Conservation (phyloP, 2,113 vertebrate genomes). For the Oryctolagus cuniculus region DNA sequence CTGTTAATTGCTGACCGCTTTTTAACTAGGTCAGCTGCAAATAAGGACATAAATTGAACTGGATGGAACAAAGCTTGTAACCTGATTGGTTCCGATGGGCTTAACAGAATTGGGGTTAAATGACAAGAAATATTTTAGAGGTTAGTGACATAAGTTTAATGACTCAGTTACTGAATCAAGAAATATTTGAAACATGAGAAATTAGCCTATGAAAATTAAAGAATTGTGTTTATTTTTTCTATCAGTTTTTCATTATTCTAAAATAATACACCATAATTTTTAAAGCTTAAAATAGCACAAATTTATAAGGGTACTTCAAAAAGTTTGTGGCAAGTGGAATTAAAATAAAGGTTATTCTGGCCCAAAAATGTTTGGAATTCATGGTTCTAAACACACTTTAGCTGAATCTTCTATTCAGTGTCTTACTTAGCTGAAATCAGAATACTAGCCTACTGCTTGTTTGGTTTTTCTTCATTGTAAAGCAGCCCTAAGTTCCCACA, state of each 20-base stretch:
- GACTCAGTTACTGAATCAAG: conserved; percentile 26
- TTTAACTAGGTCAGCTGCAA: conserved; percentile 77
- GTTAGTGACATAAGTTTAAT: not conserved
- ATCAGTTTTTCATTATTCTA: not conserved
- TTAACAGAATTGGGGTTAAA: conserved; percentile 34
- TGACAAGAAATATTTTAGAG: conserved; percentile 45
- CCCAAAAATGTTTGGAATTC: too few species aligned
- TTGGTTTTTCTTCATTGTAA: not conserved
- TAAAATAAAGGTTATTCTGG: too few species aligned
- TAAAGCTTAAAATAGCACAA: not conserved
- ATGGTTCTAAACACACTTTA: not conserved
- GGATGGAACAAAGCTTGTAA: conserved; percentile 48
- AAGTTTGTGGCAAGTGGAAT: too few species aligned
- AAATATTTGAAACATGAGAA: not conserved
- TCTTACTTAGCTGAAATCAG: not conserved
- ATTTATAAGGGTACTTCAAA: not conserved
- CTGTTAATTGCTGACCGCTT: conserved; percentile 69
- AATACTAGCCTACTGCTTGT: fast-evolving
- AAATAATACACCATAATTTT: not conserved
- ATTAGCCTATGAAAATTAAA: not conserved
- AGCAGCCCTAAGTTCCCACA: not conserved
- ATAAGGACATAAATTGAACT: conserved; percentile 69
- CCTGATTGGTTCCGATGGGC: conserved; percentile 26
- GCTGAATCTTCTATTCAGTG: not conserved
- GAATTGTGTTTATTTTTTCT: not conserved